Base-by-base conservation (phyloP, 2,888 invertebrate genomes). In the Selenia dentaria region DNA sequence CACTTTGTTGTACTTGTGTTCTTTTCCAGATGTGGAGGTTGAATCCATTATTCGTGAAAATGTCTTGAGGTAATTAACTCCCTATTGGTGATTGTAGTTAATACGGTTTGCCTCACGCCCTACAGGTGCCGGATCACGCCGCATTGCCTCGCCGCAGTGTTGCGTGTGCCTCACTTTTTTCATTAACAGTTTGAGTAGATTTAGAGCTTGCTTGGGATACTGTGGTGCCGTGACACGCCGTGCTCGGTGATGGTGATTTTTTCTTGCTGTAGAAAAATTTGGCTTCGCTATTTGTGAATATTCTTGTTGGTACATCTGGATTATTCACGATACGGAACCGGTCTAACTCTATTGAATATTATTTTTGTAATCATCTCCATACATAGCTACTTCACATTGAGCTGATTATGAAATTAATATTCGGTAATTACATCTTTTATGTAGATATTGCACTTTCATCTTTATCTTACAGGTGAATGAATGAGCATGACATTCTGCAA, bases 1-100 rank as follows among this genome's bases (percentile, higher is more conserved):
- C 83, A 89, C 84, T 83, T 88, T 89, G 89, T 90, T 90, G 90
- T 90, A 90, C 89, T 90, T 90, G 90, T 89, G 89, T 89, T 89
- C 89, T 90, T 90, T 90, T 89, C 79, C 90, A 90, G 90, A 88
- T 90, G 75, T 88, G 89, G 90, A 85, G 88, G 83, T 89, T 89
- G 87, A 89, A 84, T 87, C 86, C 81, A 84, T 88, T 83, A 87
- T 88, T 89, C 88, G 89, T 84, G 88, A 89, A 82, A 88, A 86
- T 88, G 81, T 88, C 77, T 87, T 87, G 90, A 90, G 90, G 90
- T 90, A 90, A 90, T 89, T 90, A 89, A 89, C 87, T 89, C 83
- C 74, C 84, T 89, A 87, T 83, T 87, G 88, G 89, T 87, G 89
- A 82, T 80, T 79, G 88, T 87, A 87, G 84, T 69, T 80, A 82